Evolutionary conservation across 1,140 invertebrate species (phyloP), one percentile per base, ranked within the genome.

Genomic region (Leptinotarsa undecemlineata): DNA sequence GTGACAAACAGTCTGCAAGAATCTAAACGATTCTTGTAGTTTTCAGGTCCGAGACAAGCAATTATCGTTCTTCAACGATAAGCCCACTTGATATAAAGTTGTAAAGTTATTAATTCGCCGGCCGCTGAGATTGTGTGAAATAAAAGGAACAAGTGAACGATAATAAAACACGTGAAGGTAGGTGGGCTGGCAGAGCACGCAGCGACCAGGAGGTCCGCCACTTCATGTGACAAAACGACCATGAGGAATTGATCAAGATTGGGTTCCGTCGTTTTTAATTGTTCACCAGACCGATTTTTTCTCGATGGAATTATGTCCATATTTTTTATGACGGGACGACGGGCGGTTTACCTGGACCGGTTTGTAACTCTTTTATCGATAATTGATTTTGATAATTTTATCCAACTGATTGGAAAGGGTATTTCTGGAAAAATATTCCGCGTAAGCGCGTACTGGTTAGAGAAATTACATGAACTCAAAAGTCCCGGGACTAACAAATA

Each of bases 201-300:
- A 74, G 79, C 79, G 78, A 79, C 82, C 79, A 78, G 82, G 82
- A 83, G 82, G 82, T 83, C 82, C 78, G 80, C 77, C 82, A 80
- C 81, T 81, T 83, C 82, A 83, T 82, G 82, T 83, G 82, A 83
- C 82, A 83, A 83, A 83, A 83, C 81, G 80, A 83, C 81, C 81
- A 82, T 81, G 81, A 83, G 76, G 81, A 81, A 83, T 83, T 82
- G 82, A 83, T 83, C 82, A 82, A 82, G 82, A 83, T 83, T 82
- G 80, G 77, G 79, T 80, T 78, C 79, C 79, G 77, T 79, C 75
- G 15, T 81, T 81, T 82, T 81, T 81, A 83, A 83, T 83, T 83
- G 81, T 81, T 82, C 80, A 82, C 76, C 80, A 76, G 81, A 82
- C 79, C 81, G 81, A 70, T 70, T 68, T 68, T 68, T 68, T 42